Evolutionary conservation across 2,113 vertebrate genomes (phyloP), one percentile per base, ranked within the genome.

Genomic region (Grammomys dolichurus): DNA sequence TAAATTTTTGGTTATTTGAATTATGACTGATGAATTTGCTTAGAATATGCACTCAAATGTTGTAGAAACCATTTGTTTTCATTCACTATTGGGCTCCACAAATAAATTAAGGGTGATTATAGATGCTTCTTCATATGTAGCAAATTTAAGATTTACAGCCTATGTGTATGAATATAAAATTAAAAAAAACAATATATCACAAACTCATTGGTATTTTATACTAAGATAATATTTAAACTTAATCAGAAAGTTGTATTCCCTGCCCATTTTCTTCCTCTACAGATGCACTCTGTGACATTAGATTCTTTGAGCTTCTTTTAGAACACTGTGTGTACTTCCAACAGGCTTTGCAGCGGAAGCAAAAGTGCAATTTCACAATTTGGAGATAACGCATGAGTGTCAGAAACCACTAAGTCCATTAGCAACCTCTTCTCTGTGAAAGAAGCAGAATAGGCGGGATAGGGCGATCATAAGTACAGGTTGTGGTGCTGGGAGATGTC

Each of bases 51-150:
- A 3, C 70, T 4, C 5, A 36, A 36, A n/a, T 93, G n/a, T 24
- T 91, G 24, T 4, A 87, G 73, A 97, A 95, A 72, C n/a, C 19
- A 36, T 86, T 88, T 73, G 11, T 78, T 40, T 93, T 58, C 31
- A 22, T 48, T 72, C 46, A 84, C 69, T 51, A 89, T 5, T 80
- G 7, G 31, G 36, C 19, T 90, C 9, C 31, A 94, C 19, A 95
- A 92, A 87, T 87, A 86, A 89, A 17, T 82, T 48, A 92, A 80
- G 43, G 82, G 46, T 73, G 22, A 81, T 67, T 95, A 48, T 48
- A 82, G 81, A 48, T 84, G 16, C 7, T 46, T 60, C 28, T 91
- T 85, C 4, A 40, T 85, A 77, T n/a, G 0, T n/a, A 54, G 28
- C 76, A 76, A 93, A 87, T 86, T 67, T 89, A 84, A 92, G 1